Evolutionary conservation across 2,797 vertebrate genomes (phyloP), one percentile per base, ranked within the genome.

Genomic region (Antrozous pallidus): DNA sequence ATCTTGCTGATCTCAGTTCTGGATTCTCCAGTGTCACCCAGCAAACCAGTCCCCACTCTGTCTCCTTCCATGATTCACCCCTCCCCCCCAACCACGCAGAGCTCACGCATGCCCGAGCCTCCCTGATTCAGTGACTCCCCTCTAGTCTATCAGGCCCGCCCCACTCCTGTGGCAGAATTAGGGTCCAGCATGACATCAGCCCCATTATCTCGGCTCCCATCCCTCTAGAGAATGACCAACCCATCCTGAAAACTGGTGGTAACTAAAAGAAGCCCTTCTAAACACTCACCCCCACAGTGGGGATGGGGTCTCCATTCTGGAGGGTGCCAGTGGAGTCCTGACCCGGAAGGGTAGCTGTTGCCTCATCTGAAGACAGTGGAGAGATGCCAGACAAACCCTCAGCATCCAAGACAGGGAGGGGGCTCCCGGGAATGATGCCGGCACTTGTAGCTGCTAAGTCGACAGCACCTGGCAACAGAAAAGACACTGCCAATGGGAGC

Each of bases 381-480:
- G 98, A 96, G 38, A 98, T 97, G 8, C 97, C 97, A 4, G 98
- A 91, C 95, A 98, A 96, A 58, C 97, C 96, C 20, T 98, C 98
- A 0, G 98, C 47, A 10, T 98, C 98, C 75, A 98, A 95, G 73
- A 99, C 98, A 40, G 97, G 98, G 91, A 99, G 93, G 8, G 99
- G 98, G 95, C 99, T 99, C 88, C 98, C 98, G 3, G 99, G 99
- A 92, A 99, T 99, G 97, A 99, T 99, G 81, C 99, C 99, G 24
- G 99, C 99, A 96, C 99, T 99, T 96, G 99, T 99, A n/a, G 99
- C 99, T 86, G 99, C 99, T 96, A 99, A 97, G 97, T 99, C 99
- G 13, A 99, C 99, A 93, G 99, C 99, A 98, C 99, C 99, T 99
- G 97, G 88, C 7, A 75, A 77, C n/a, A 80, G 49, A 45, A 93